Conservation (phyloP, 2,888 invertebrate genomes). For the Stenotaenia linearis region DNA sequence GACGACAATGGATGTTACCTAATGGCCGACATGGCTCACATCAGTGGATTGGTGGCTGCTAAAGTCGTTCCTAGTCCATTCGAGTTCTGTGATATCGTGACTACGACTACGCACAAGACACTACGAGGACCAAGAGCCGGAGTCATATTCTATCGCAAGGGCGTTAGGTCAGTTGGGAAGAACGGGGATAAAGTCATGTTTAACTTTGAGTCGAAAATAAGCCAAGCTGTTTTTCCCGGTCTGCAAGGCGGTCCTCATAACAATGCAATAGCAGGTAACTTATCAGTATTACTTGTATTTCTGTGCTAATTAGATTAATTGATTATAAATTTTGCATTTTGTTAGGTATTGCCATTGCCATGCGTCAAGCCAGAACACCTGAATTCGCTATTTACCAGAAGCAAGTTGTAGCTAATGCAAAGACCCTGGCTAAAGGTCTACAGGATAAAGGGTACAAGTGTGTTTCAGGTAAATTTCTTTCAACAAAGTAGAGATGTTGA, state of each 20-base stretch:
- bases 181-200: constrained; percentile 81
- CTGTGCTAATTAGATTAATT: no score
- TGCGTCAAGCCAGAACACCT: constrained; percentile 72
- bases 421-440: constrained; percentile 65
- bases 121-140: constrained; percentile 73
- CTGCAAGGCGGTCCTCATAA: constrained; percentile 98
- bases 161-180: constrained; percentile 68
- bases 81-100: constrained; percentile 83
- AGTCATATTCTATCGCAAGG: constrained; percentile 88
- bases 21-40: constrained; percentile 93
- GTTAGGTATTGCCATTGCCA: constrained; percentile 74
- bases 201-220: constrained; percentile 80
- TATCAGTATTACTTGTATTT: no score
- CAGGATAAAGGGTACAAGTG: constrained; percentile 68
- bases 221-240: constrained; percentile 84
- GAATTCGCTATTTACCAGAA: constrained; percentile 80
- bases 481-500: no score
- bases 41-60: constrained; percentile 86
- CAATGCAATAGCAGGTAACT: constrained; percentile 86
- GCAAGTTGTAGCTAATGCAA: constrained; percentile 77
- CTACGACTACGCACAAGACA: constrained; percentile 93
- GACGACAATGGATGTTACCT: constrained; percentile 76
- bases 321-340: no score
- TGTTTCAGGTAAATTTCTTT: constrained; percentile 57
- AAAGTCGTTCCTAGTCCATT: constrained; percentile 85